Conservation (phyloP, 2,888 invertebrate genomes). For the Platynereis dumerilii region DNA sequence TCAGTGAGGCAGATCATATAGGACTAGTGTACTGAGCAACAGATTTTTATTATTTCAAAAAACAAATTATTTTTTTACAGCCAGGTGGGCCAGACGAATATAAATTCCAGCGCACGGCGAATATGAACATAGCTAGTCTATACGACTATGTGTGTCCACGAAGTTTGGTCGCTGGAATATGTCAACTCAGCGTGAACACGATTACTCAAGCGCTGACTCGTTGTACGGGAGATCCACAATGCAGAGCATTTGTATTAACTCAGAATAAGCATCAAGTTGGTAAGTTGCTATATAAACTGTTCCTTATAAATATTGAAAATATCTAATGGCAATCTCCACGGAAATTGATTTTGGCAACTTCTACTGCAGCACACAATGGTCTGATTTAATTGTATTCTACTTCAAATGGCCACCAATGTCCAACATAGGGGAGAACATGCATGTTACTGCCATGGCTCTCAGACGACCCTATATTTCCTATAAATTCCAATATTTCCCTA, state of each 20-base stretch:
- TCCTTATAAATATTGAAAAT: neutral
- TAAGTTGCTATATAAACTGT: neutral
- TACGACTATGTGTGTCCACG: conserved; percentile 46
- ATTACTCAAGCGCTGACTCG: conserved; percentile 42
- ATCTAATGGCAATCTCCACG: no score
- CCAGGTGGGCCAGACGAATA: conserved; percentile 17
- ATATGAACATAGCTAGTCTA: conserved; percentile 10
- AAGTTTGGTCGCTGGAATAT: conserved; percentile 53
- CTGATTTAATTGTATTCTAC: no score
- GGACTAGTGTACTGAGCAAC: no score
- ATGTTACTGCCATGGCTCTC: no score
- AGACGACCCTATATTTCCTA: no score
- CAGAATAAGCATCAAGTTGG: conserved; percentile 1
- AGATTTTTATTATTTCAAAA: no score
- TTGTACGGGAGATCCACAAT: conserved; percentile 43
- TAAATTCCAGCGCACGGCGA: conserved; percentile 5
- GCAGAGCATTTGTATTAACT: conserved; percentile 46
- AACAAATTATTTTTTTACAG: neutral
- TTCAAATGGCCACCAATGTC: no score
- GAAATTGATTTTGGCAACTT: no score
- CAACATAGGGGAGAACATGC: no score
- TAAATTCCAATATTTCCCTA: no score
- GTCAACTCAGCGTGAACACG: conserved; percentile 45
- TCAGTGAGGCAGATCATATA: no score
- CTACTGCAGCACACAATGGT: no score